Evolutionary conservation across 2,797 vertebrate genomes (phyloP).

Genomic region (Clarias pachynema): DNA sequence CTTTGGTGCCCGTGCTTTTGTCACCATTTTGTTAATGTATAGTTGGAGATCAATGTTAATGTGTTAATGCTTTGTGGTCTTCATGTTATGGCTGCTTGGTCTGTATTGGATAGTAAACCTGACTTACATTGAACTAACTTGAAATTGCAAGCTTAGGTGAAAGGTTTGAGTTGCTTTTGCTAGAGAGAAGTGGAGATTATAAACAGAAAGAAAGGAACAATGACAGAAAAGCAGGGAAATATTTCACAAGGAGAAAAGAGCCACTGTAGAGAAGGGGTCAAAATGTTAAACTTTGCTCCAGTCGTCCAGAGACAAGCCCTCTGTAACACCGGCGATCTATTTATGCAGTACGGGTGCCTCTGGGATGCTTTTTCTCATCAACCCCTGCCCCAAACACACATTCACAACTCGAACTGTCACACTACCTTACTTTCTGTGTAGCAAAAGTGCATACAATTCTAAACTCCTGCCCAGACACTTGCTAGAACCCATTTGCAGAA

Average conservation of each 20-base stretch:
- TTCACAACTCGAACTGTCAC: not conserved
- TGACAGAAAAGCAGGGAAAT: slow-evolving; percentile 20
- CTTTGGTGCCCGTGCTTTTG: no score
- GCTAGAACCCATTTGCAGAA: slow-evolving; percentile 16
- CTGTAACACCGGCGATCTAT: not conserved
- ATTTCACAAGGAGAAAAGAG: slow-evolving; percentile 3
- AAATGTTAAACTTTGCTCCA: not conserved
- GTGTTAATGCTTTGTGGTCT: no score
- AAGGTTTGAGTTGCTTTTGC: not conserved
- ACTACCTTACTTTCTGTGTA: not conserved
- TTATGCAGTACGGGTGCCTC: slow-evolving; percentile 16
- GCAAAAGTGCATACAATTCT: not conserved
- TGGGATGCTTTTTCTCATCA: slow-evolving; percentile 15
- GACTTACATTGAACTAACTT: not conserved
- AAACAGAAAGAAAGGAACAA: not conserved
- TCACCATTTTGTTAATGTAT: no score
- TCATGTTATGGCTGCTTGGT: no score
- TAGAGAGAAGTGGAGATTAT: not conserved
- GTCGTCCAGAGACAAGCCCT: slow-evolving; percentile 11
- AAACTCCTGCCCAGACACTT: not conserved
- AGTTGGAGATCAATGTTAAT: no score
- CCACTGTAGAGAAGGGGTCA: not conserved
- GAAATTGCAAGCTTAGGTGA: not conserved
- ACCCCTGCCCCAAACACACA: slow-evolving; percentile 11
- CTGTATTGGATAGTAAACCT: not conserved